Evolutionary conservation across 2,113 vertebrate species (phyloP), one percentile per base, ranked within the genome.

Genomic region (Formicarius rufipectus): DNA sequence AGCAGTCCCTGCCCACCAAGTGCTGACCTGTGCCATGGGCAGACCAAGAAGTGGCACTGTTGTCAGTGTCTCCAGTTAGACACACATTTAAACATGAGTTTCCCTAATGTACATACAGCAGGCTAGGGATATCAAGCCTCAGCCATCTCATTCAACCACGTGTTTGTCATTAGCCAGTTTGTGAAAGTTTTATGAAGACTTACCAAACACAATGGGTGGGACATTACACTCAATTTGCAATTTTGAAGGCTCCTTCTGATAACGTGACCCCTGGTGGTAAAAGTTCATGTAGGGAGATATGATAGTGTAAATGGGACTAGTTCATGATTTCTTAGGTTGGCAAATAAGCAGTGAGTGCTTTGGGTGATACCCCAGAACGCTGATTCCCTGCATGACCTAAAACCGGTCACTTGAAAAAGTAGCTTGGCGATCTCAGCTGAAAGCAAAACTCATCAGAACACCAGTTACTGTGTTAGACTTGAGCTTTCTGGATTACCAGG

Each of bases 161-260:
- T 39, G 42, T 68, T 75, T 92, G 35, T 44, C 23, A 9, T 28
- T 28, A 47, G 14, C 30, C 2, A 2, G 2, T 67, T 28, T 82
- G n/a, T 23, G 73, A 73, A 81, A 72, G 20, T 71, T 84, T 63
- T 44, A 11, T 37, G 49, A 59, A 83, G 17, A 10, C 12, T 74
- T 74, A 44, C 6, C 10, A 73, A 84, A 63, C 21, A 39, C 35
- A 39, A 1, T 0, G 0, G 4, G 33, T 37, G 5, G n/a, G 5
- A 45, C 24, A 45, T 42, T 56, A 91, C 79, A 68, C 10, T 66
- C 37, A 44, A 7, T 68, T 52, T 72, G 28, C 11, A 66, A 45
- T 42, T 79, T 71, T 72, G 40, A 23, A 76, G 30, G 28, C 20
- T 9, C 12, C 14, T 76, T 62, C 40, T 1, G 0, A 64, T 87